Conservation (phyloP, 2,797 vertebrate species). For the Takifugu rubripes region DNA sequence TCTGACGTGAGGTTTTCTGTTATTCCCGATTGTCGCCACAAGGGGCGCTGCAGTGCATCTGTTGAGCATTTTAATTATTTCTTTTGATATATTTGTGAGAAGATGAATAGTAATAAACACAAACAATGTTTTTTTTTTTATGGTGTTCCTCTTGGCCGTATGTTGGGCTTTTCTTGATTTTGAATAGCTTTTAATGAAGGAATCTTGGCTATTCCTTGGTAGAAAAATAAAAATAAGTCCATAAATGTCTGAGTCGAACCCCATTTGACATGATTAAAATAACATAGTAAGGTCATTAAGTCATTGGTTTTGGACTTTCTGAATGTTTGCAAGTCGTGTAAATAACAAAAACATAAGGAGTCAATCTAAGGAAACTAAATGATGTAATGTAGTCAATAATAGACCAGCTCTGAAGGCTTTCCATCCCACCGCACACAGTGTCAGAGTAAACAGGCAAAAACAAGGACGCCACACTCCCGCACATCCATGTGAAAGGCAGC, state of each 20-base stretch:
- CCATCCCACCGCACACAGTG: conserved; percentile 18
- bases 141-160: conserved; percentile 28
- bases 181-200: not conserved
- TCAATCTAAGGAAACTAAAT: conserved; percentile 6
- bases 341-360: too few relatives aligned
- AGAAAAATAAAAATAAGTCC: too few relatives aligned
- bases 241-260: too few relatives aligned
- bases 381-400: conserved; percentile 20
- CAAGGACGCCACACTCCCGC: conserved; percentile 1
- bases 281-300: too few relatives aligned
- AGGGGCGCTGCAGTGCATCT: too few relatives aligned
- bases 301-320: too few relatives aligned
- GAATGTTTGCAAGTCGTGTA: too few relatives aligned
- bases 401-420: conserved; percentile 5
- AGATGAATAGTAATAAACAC: not conserved
- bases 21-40: too few relatives aligned
- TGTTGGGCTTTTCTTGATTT: conserved; percentile 10
- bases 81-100: too few relatives aligned
- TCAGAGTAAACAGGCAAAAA: conserved; percentile 37
- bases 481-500: conserved; percentile 42
- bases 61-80: too few relatives aligned
- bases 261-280: too few relatives aligned
- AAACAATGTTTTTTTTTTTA: conserved; percentile 9
- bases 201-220: not conserved
- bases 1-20: not conserved